Evolutionary conservation across 2,888 invertebrate species (phyloP), one percentile per base, ranked within the genome.

Genomic region (Nebria brevicollis): DNA sequence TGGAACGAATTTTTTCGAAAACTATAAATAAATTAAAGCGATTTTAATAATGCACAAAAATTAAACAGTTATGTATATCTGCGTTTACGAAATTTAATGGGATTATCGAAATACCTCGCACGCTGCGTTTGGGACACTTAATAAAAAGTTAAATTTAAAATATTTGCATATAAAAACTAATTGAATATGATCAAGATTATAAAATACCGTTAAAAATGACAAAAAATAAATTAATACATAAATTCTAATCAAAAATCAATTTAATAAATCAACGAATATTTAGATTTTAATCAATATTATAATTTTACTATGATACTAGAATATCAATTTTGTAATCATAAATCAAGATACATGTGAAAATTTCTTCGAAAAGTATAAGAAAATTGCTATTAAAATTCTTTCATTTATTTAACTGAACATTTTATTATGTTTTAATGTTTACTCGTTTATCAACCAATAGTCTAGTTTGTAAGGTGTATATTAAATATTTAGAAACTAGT

Each of bases 41-140:
- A 5, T 68, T 68, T 26, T 68, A 26, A 25, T 68, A 25, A 8
- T n/a, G 68, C 26, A 8, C 10, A 34, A 5, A 4, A 34, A 15
- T 5, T 5, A 6, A 7, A 54, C 54, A 54, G 54, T 54, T 54
- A 54, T 54, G 4, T 54, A 2, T 54, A 13, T 11, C 13, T 8
- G 13, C 54, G 54, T 11, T 11, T 11, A 11, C 13, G 8, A 54
- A 54, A 54, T 7, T 7, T 54, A 54, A 54, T 54, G 54, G 54
- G 2, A 54, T 54, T 11, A 54, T 54, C 11, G 13, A 54, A 54
- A 54, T 54, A 54, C 13, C 13, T 11, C 13, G 13, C 54, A 54
- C 54, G 54, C 54, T 54, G 54, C 54, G 54, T 54, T 54, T 54
- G 54, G 54, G 54, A 54, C 54, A 54, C 54, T 54, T 54, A 54